Base-by-base conservation (phyloP, 2,113 vertebrate species). In the Heterocephalus glaber region DNA sequence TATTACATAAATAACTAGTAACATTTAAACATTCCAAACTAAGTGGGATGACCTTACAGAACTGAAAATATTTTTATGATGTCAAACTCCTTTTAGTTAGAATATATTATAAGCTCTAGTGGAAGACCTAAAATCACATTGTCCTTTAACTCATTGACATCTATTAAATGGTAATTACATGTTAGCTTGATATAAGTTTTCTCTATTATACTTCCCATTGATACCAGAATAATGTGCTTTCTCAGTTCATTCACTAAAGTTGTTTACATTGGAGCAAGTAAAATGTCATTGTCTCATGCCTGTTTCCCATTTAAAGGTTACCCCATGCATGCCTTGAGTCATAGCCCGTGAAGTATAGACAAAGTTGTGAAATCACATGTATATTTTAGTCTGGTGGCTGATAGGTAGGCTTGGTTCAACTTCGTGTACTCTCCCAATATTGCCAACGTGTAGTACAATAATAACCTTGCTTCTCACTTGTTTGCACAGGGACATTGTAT, bases 241-340 rank as follows among this genome's bases (percentile, higher is more conserved):
- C 72, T 95, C 66, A 63, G 52, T 58, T 93, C 81, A 88, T 0
- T 96, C 92, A 56, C 49, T 92, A 83, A 89, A 60, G 6, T 56
- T 90, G 19, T 90, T 95, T 94, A 95, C 74, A n/a, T 65, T 95
- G 72, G 76, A 94, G 49, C 54, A 80, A 92, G 61, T 47, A 86
- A 90, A 95, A 96, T 95, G 70, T 87, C 92, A 82, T 77, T 82
- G 49, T 79, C 74, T 77, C 19, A 8, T 81, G 63, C 26, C 92
- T 86, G 5, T 95, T 94, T 96, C 58, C 72, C 68, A 91, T 90
- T 91, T 91, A 95, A 95, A 94, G 83, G 68, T 96, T n/a, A 63
- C 58, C 28, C 95, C 44, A 44, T 85, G 19, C 24, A 3, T 87
- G 44, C 54, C 74, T 79, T 65, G 79, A 86, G 56, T 72, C 19